Base-by-base conservation (phyloP, 2,888 invertebrate species). In the Neoaliturus tenellus region DNA sequence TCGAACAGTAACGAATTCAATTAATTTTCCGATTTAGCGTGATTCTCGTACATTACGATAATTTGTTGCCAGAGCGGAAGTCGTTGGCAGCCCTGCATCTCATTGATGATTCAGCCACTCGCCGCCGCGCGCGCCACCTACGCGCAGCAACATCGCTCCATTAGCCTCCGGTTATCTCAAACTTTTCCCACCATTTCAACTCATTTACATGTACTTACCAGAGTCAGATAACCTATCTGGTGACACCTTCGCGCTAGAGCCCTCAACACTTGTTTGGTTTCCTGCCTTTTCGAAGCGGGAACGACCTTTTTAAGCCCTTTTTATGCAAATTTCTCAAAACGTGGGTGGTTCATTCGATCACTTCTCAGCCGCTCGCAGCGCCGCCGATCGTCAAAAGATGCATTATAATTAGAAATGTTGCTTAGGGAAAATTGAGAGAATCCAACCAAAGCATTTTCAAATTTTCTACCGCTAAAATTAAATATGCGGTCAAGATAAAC, bases 131-230 rank as follows among this genome's bases (percentile, higher is more conserved):
- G 67, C 28, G 67, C 67, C 67, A 67, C 67, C 33, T 14, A 33
- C 67, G 31, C n/a, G 25, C 12, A 28, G 17, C 33, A 3, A 28
- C 67, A 67, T 67, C 67, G 17, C 33, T 28, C 67, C 67, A 67
- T 67, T 67, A 67, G 33, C 67, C 5, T 4, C 31, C n/a, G n/a
- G 31, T 67, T 67, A 33, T 67, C 67, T 67, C 14, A 14, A 58
- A 31, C 67, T 67, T 67, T 33, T 67, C 67, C 33, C 67, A 33
- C 67, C n/a, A n/a, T 67, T 67, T 67, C 67, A n/a, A 31, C 33
- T 67, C 67, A 67, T 67, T 67, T 67, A 31, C 67, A 67, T 67
- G n/a, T 67, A 33, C 67, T 31, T 31, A 33, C 33, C 33, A 3
- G 67, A 6, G n/a, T n/a, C 67, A 67, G 67, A 67, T 67, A 67